These are phyloP conservation scores for Arvicanthis niloticus DNA, from an alignment of 2,113 vertebrate genomes.

Conservation along the genomic window DNA sequence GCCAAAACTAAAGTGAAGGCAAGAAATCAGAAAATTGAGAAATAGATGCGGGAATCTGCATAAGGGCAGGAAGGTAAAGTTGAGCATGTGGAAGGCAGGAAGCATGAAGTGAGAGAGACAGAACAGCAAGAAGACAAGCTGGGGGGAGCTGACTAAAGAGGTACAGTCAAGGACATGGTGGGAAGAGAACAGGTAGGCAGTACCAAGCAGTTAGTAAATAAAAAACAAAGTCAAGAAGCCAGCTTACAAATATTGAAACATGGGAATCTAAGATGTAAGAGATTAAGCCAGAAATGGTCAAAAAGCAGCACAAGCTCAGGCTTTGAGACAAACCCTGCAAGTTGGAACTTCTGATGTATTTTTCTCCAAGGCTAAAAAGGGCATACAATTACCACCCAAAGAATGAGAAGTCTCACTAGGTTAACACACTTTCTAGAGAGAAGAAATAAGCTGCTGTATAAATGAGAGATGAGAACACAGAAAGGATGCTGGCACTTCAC, in stretches of 20 bases:
- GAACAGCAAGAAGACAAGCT: slow-evolving; percentile 55
- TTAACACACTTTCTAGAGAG: neutral
- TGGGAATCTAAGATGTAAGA: neutral
- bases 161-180: slow-evolving; percentile 54
- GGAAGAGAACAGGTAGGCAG: neutral
- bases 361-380: slow-evolving; percentile 39
- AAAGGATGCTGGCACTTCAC: slow-evolving; percentile 44
- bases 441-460: neutral
- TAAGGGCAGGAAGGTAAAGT: slow-evolving; percentile 7
- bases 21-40: slow-evolving; percentile 33
- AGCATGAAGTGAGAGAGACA: slow-evolving; percentile 43
- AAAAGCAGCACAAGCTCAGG: slow-evolving; percentile 43
- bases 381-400: slow-evolving; percentile 6
- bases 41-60: slow-evolving; percentile 16
- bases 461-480: neutral
- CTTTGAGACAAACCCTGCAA: slow-evolving; percentile 39
- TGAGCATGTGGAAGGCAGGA: slow-evolving; percentile 25
- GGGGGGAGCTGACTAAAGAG: neutral
- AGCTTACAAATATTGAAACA: slow-evolving; percentile 43
- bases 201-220: slow-evolving; percentile 1
- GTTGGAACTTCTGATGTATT: slow-evolving; percentile 43
- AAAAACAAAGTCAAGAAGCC: neutral
- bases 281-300: slow-evolving; percentile 15
- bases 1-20: neutral
- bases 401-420: neutral